phyloP scores from a whole-genome alignment of 1,140 invertebrate species.

The Zaprionus ornatus region DNA sequence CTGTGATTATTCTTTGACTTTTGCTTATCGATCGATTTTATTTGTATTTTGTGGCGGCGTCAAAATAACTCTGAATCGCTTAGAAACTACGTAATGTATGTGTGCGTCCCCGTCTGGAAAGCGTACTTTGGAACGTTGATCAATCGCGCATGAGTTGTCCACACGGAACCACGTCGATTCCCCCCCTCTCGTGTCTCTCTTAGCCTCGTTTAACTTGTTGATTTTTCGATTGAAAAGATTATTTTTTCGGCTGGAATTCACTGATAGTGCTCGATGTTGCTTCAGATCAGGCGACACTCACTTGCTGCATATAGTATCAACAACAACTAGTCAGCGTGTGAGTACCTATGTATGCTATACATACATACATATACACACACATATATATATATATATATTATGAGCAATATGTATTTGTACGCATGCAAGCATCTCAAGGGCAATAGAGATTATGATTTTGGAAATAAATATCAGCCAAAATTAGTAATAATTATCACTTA shows the following conservation, averaged over 20 bases:
- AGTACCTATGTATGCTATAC: background rate
- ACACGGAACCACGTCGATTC: background rate
- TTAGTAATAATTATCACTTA: background rate
- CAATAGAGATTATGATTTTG: background rate
- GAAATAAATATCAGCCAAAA: background rate
- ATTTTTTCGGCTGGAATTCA: background rate
- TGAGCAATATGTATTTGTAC: background rate
- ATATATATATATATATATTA: background rate
- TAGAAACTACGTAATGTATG: slow-evolving; percentile 74
- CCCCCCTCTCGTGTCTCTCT: background rate
- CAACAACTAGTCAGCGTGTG: slow-evolving; percentile 1
- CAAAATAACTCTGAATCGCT: slow-evolving; percentile 66
- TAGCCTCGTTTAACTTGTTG: background rate
- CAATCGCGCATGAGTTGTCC: slow-evolving; percentile 38
- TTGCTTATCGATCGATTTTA: slow-evolving; percentile 69
- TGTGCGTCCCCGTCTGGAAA: background rate
- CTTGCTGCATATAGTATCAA: background rate
- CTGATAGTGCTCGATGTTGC: slow-evolving; percentile 21
- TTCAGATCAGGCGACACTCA: slow-evolving; percentile 1
- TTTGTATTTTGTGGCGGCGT: slow-evolving; percentile 54
- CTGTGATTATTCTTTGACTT: slow-evolving; percentile 31
- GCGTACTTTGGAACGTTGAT: slow-evolving; percentile 57
- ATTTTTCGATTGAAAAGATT: slow-evolving; percentile 12
- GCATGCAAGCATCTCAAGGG: slow-evolving; percentile 14
- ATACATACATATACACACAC: background rate